Evolutionary conservation across 2,113 vertebrate genomes (phyloP).

Genomic region (Rhea pennata): DNA sequence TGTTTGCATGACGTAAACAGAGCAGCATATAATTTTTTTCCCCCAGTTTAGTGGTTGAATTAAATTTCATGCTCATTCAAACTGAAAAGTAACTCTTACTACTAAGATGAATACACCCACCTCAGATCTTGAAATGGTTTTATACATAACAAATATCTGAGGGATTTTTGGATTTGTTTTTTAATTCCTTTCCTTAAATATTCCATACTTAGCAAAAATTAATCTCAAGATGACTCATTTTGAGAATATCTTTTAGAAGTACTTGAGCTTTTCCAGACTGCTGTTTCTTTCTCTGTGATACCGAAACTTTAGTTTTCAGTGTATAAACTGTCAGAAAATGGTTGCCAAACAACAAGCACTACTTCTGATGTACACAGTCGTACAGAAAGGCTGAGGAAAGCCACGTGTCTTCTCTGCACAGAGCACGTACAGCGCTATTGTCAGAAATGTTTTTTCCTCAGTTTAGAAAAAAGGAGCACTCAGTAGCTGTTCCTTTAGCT

Average conservation of each 20-base stretch:
- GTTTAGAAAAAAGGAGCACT: not conserved
- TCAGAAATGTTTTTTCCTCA: not conserved
- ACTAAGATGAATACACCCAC: not conserved
- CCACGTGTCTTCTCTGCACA: fast-evolving
- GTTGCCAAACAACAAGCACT: not conserved
- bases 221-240: not conserved
- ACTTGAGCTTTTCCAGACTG: not conserved
- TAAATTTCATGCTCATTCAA: not conserved
- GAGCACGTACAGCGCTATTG: not conserved
- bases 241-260: not conserved
- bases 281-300: not conserved
- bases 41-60: not conserved
- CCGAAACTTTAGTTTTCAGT: not conserved
- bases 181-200: not conserved
- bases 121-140: not conserved
- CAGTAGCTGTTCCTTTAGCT: not conserved
- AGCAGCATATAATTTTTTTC: not conserved
- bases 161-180: not conserved
- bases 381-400: not conserved
- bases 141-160: not conserved
- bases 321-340: not conserved
- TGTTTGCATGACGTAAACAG: not conserved
- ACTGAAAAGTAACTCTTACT: not conserved
- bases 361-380: not conserved
- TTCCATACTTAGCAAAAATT: not conserved